Conservation (phyloP, 2,888 invertebrate genomes). For the Melanargia galathea region DNA sequence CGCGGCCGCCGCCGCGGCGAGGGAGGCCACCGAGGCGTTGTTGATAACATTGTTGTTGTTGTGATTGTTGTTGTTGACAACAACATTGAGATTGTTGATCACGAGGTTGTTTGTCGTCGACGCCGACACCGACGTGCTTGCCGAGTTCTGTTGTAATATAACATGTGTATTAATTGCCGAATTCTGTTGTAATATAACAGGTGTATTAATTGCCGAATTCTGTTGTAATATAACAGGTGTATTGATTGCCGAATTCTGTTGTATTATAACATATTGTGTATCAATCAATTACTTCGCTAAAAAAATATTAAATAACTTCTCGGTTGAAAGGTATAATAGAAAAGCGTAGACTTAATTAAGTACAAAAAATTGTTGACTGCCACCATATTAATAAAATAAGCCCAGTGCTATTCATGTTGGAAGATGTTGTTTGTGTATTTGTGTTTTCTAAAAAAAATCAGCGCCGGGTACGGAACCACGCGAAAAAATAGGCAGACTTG, state of each 20-base stretch:
- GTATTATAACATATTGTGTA: too few relatives aligned
- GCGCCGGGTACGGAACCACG: too few relatives aligned
- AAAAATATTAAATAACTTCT: constrained; percentile 27
- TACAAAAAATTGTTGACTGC: constrained; percentile 12
- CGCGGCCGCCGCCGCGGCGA: constrained; percentile 77
- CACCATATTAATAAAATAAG: constrained; percentile 9
- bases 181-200: too few relatives aligned
- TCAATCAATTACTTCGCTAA: too few relatives aligned
- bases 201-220: too few relatives aligned
- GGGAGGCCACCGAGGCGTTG: constrained; percentile 77
- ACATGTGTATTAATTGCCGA: constrained; percentile 24
- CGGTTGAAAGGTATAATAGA: not conserved
- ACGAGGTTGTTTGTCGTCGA: constrained; percentile 80
- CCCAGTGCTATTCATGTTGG: not conserved
- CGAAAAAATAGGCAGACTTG: too few relatives aligned
- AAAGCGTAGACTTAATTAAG: constrained; percentile 12
- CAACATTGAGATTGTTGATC: constrained; percentile 78
- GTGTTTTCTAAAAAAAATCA: not conserved
- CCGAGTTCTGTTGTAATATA: constrained; percentile 63
- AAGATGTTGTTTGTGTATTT: not conserved
- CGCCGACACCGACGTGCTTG: constrained; percentile 75
- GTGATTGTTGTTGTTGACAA: constrained; percentile 80
- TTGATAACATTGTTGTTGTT: constrained; percentile 80
- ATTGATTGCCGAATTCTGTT: too few relatives aligned
- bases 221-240: too few relatives aligned